A percentile compares a stretch with the other conserved stretches of the same genome.
Evolutionary conservation across 2,888 invertebrate species (phyloP).

Genomic region (Leptinotarsa tumamoca): DNA sequence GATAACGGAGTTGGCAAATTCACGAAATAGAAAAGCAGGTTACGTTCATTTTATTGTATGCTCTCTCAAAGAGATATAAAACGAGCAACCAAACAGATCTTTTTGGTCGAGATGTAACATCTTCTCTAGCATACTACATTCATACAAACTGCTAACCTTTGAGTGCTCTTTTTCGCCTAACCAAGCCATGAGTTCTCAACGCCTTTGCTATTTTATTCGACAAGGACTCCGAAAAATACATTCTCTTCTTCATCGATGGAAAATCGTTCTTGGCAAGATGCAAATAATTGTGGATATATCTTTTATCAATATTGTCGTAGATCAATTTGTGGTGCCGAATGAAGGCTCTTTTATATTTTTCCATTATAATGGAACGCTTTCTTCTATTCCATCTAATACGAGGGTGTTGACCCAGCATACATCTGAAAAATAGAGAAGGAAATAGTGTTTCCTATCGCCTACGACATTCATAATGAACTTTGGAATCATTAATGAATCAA

Average conservation of each 20-base stretch:
- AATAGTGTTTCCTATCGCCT: neutral
- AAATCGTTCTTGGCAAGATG: constrained; percentile 27
- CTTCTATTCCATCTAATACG: constrained; percentile 84
- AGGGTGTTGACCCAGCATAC: constrained; percentile 88
- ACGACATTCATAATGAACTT: neutral
- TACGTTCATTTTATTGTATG: too few relatives aligned
- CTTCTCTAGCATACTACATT: too few relatives aligned
- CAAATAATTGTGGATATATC: constrained; percentile 64
- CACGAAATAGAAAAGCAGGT: too few relatives aligned
- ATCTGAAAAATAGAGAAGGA: constrained; percentile 66
- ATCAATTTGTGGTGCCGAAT: constrained; percentile 57
- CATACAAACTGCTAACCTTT: constrained; percentile 46
- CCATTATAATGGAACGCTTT: constrained; percentile 70
- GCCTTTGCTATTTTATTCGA: constrained; percentile 32
- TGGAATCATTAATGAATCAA: too few relatives aligned
- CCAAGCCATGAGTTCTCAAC: constrained; percentile 16
- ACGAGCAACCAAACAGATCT: too few relatives aligned
- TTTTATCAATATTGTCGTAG: constrained; percentile 50
- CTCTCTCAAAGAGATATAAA: too few relatives aligned
- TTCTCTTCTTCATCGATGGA: constrained; percentile 3
- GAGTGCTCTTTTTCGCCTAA: constrained; percentile 53
- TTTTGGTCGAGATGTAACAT: too few relatives aligned
- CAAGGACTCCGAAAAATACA: constrained; percentile 22
- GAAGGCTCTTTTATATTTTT: constrained; percentile 58
- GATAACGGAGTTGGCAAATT: too few relatives aligned